phyloP scores from a whole-genome alignment of 1,140 invertebrate species.

The Centruroides sculpturatus region DNA sequence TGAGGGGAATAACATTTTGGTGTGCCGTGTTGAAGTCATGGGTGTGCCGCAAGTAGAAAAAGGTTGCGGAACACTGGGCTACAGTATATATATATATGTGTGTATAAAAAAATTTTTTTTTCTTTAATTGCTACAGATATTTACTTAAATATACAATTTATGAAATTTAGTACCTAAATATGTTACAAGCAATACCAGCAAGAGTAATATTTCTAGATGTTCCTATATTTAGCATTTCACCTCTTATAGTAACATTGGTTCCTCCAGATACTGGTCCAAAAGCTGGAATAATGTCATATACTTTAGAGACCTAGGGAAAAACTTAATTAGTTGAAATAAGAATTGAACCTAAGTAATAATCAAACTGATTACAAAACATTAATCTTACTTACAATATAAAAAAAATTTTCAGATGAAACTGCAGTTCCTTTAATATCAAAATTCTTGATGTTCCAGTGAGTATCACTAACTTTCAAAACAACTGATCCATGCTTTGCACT shows the following conservation, averaged over 20 bases:
- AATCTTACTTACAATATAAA: slow-evolving; percentile 9
- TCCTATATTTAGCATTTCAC: slow-evolving; percentile 19
- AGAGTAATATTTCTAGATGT: slow-evolving; percentile 5
- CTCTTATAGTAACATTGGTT: slow-evolving; percentile 16
- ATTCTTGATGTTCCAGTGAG: slow-evolving; percentile 1
- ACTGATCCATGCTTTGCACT: not conserved
- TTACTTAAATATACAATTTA: too few species aligned
- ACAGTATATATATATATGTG: too few species aligned
- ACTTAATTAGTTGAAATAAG: too few species aligned
- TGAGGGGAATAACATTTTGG: too few species aligned
- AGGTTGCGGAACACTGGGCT: too few species aligned
- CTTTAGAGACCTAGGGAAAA: slow-evolving; percentile 3
- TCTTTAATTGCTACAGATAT: too few species aligned
- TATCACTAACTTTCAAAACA: slow-evolving; percentile 10
- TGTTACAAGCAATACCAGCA: slow-evolving; percentile 2
- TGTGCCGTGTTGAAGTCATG: too few species aligned
- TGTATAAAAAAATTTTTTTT: too few species aligned
- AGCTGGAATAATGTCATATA: slow-evolving; percentile 11
- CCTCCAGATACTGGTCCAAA: slow-evolving; percentile 20
- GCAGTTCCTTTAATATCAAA: slow-evolving; percentile 16
- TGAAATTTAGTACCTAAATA: not conserved
- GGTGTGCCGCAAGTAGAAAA: too few species aligned
- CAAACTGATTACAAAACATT: not conserved
- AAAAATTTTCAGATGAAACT: slow-evolving; percentile 2
- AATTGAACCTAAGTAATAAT: not conserved